Base-by-base conservation (phyloP, 2,113 vertebrate genomes). In the Nicator chloris region DNA sequence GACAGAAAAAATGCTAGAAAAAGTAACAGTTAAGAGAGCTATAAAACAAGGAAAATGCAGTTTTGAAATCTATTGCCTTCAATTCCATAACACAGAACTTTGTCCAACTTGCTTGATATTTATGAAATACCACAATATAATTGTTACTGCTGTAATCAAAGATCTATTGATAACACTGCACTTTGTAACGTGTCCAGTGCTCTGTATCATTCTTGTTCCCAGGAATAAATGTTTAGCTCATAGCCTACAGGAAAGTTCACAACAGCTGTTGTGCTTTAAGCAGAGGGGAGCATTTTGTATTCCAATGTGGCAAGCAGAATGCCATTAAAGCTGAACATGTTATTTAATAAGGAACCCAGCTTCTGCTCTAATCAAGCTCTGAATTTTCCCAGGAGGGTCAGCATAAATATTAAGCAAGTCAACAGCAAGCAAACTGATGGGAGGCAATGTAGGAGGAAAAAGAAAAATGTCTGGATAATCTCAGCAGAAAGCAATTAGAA, bases 331-430 rank as follows among this genome's bases (percentile, higher is more conserved):
- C 89, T 86, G 76, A 94, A 47, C 84, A 90, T 7, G 22, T 84
- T 95, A 92, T 39, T 95, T 85, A 65, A 51, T 66, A 90, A 92
- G 83, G 91, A 91, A 68, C 56, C 24, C 89, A 89, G 88, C 86
- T 92, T 81, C 82, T 92, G 82, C 87, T 88, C 88, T 93, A 92
- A 95, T 88, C 94, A 95, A 92, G 86, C 87, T 94, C 93, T 88
- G 92, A 84, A 92, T 95, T 94, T 92, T 90, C 91, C 91, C 94
- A 92, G 65, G 83, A 92, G 92, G 85, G 64, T 78, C 86, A 91
- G 56, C 63, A 95, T 82, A 96, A 95, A 96, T 93, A 94, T 95
- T 95, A 96, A 96, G 75, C 86, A 82, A 20, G 47, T 85, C 81
- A 90, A 92, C 54, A 92, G 87, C 75, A 77, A 94, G 91, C 37